A percentile compares a stretch with the other conserved stretches of the same genome.
Evolutionary conservation across 2,113 vertebrate species (phyloP).

Genomic region (Myocastor coypus): DNA sequence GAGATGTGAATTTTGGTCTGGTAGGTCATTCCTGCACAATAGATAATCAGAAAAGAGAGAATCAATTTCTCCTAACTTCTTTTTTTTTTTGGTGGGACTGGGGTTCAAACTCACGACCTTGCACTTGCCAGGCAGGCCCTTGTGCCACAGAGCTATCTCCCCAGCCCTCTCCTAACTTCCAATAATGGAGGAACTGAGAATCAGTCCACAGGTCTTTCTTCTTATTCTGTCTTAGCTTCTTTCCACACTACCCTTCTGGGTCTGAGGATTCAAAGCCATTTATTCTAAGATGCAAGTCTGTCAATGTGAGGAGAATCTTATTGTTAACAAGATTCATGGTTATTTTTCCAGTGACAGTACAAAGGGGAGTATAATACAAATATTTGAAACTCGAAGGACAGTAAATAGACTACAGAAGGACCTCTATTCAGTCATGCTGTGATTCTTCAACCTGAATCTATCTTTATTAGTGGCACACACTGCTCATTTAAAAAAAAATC

Average conservation of each 20-base stretch:
- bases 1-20: neutral
- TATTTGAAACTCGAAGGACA: conserved; percentile 56
- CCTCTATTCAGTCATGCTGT: conserved; percentile 39
- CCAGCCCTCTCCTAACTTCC: neutral
- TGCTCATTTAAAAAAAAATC: neutral
- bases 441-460: neutral
- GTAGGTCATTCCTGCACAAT: neutral
- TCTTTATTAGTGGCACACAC: conserved; percentile 50
- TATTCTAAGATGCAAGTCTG: neutral
- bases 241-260: neutral
- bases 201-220: neutral
- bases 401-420: neutral
- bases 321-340: neutral
- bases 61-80: neutral
- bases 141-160: no score
- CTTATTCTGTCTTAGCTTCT: neutral
- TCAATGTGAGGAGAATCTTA: neutral
- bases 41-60: neutral
- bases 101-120: no score
- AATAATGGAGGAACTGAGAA: neutral
- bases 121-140: no score
- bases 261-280: neutral
- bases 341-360: neutral
- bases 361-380: neutral
- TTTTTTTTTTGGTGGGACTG: no score